Conservation (phyloP, 2,113 vertebrate genomes). For the Salvelinus fontinalis region DNA sequence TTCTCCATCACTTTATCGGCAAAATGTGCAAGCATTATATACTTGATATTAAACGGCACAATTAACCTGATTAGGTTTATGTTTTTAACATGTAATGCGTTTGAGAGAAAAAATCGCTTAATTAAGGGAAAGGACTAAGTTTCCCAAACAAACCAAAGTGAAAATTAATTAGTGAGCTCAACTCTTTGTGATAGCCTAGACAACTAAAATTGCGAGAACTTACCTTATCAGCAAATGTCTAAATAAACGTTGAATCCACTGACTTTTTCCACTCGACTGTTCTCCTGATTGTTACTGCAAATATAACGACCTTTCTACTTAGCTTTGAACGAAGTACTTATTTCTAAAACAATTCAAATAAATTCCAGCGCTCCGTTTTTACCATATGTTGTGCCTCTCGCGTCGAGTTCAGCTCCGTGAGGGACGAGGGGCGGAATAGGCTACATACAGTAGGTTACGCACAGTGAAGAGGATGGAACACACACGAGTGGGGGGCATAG, state of each 20-base stretch:
- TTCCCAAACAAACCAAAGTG: not conserved
- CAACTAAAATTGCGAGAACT: slow-evolving; percentile 40
- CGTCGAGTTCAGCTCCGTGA: slow-evolving; percentile 37
- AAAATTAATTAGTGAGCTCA: not conserved
- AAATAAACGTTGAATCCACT: slow-evolving; percentile 50
- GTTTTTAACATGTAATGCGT: not conserved
- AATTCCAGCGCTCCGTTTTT: slow-evolving; percentile 53
- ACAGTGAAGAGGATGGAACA: not conserved
- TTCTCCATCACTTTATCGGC: not conserved
- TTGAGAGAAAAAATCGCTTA: not conserved
- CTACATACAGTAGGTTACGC: not conserved
- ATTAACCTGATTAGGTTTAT: not conserved
- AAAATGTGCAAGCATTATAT: not conserved
- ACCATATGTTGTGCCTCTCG: slow-evolving; percentile 64
- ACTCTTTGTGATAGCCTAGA: too few relatives aligned
- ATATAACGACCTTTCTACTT: slow-evolving; percentile 21
- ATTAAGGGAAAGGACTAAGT: not conserved
- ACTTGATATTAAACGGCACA: too few relatives aligned
- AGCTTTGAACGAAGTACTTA: slow-evolving; percentile 49
- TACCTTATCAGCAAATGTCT: slow-evolving; percentile 59
- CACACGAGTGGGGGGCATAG: not conserved
- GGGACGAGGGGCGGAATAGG: slow-evolving; percentile 15
- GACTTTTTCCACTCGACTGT: slow-evolving; percentile 18
- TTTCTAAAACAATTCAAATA: not conserved
- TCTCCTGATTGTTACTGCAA: not conserved